Base-by-base conservation (phyloP, 2,797 vertebrate species). In the Silurus aristotelis region DNA sequence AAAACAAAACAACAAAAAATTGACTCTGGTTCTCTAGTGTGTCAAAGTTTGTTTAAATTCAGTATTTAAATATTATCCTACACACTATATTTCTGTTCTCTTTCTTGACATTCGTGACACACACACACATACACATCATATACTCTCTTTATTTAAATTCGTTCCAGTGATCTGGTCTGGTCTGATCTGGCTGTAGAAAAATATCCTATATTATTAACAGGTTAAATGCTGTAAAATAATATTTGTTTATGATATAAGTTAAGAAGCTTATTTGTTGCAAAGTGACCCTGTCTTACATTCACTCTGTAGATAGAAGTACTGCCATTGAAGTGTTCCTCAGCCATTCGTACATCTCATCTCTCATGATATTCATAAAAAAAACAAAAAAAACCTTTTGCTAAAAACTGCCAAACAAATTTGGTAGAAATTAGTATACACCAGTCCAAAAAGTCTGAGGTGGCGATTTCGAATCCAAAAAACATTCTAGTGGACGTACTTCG, bases 1-100 rank as follows among this genome's bases (percentile, higher is more conserved):
- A 83, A 68, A 72, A 84, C 79, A 61, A 63, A 86, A 83, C 66
- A 80, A 86, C 84, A 71, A 81, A 81, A 55, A 77, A 68, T 85
- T 87, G 43, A 87, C 85, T 14, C 84, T 88, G 89, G 92, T 90
- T 86, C 82, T 85, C 25, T 38, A 89, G 85, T 85, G 60, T 93
- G 93, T 94, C 93, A 95, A 94, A 94, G 94, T 95, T 95, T 90
- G 92, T 93, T 94, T 94, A 91, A 87, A 91, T 87, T 89, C 92
- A 91, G 88, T 60, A 48, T 77, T 38, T 25, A 85, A 82, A 89
- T 76, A 80, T 84, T 83, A 83, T 56, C n/a, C n/a, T 66, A 79
- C 78, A 80, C 83, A 66, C 58, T 56, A 83, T 70, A 73, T 63
- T 71, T 73, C 80, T 75, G n/a, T 82, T 88, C 71, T 70, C 84